phyloP scores from a whole-genome alignment of 1,140 invertebrate species.

The Aleiodes sp. region DNA sequence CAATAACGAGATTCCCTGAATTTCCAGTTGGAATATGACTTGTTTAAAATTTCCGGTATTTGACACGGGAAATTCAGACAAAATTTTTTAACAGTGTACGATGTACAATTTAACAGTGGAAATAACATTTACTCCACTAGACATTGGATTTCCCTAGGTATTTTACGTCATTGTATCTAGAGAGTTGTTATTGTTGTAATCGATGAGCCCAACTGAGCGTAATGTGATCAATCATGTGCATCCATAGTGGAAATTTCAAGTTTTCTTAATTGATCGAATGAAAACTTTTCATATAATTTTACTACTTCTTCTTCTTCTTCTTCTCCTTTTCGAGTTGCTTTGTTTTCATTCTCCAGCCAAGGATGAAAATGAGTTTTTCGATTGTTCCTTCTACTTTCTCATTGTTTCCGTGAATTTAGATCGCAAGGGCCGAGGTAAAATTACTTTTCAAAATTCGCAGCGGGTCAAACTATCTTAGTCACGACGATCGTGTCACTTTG shows the following conservation, averaged over 20 bases:
- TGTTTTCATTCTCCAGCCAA: neutral
- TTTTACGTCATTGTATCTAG: neutral
- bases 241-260: neutral
- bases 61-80: no score
- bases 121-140: neutral
- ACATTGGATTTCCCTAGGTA: neutral
- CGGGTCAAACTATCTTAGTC: neutral
- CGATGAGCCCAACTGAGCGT: neutral
- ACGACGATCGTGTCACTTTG: neutral
- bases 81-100: no score
- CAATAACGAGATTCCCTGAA: no score
- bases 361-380: no score
- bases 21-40: no score
- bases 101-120: no score
- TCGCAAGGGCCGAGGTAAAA: constrained; percentile 5
- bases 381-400: no score
- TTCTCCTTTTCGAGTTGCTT: no score
- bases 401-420: no score
- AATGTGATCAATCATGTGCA: constrained; percentile 2
- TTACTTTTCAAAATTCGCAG: neutral
- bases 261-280: neutral
- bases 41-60: no score
- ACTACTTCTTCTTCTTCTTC: neutral
- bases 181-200: neutral
- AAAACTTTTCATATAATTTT: neutral